Base-by-base conservation (phyloP, 2,888 invertebrate species). In the Halocaridina rubra region DNA sequence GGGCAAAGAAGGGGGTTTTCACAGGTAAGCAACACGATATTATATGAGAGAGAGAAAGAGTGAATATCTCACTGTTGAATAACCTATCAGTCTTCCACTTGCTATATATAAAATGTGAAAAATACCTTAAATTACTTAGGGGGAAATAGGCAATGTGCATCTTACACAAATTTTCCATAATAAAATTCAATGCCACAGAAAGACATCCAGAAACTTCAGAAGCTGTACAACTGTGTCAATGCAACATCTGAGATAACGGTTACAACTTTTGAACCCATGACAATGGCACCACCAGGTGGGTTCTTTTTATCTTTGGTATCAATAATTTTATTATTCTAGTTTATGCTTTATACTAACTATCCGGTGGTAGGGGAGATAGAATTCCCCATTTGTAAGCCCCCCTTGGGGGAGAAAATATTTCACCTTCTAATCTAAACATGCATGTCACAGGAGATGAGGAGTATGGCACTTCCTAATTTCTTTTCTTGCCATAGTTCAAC, bases 1-100 rank as follows among this genome's bases (percentile, higher is more conserved):
- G 85, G 84, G 2, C 80, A 80, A 32, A 46, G 84, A 1, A 67
- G 77, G 10, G 80, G 84, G 24, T 67, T 76, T 39, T 84, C 84
- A 0, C 27, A 80, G 57, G 84, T 80, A 19, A 32, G 67, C 5
- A 27, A 16, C 24, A 22, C 22, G 10, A 19, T n/a, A 19, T 19
- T 59, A 22, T 59, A 10, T 59, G 72, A n/a, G 72, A n/a, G 72
- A n/a, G 72, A n/a, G 72, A n/a, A 39, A 3, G 72, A n/a, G 72
- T 22, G 39, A n/a, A 22, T 5, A 59, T 4, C n/a, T 3, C 19
- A 59, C 4, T 22, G n/a, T 4, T 59, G 22, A 19, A 59, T n/a
- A 22, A 59, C 22, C 10, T 59, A 10, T 10, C 59, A 59, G 19
- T 22, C n/a, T 3, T 4, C 59, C 59, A 19, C 59, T 22, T 59